Percentiles rank a stretch among this genome's conserved stretches.
Evolutionary conservation across 2,113 vertebrate genomes (phyloP).

Genomic region (Thomomys bottae): DNA sequence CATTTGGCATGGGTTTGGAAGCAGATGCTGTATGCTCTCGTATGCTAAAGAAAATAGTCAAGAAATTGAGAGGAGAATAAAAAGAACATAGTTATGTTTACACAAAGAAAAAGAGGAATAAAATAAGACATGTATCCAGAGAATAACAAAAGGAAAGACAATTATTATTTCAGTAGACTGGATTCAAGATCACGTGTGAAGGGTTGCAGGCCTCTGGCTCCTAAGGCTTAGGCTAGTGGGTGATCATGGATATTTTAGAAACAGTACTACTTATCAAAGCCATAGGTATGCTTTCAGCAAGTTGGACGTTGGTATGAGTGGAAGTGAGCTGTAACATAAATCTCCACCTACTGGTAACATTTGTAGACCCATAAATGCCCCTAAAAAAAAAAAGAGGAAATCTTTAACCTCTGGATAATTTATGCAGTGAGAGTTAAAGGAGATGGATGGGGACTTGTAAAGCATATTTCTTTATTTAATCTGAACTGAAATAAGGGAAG

Average conservation of each 20-base stretch:
- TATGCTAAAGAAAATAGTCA: not conserved
- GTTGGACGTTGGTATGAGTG: not conserved
- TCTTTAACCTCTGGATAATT: conserved; percentile 33
- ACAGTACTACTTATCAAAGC: not conserved
- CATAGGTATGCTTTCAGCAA: not conserved
- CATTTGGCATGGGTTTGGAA: conserved; percentile 45
- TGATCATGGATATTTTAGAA: not conserved
- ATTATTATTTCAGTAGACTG: not conserved
- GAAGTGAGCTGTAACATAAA: not conserved
- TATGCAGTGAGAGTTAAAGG: conserved; percentile 41
- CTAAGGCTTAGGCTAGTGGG: not conserved
- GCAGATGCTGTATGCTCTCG: conserved; percentile 10
- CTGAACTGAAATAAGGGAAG: not conserved
- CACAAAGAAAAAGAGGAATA: not conserved
- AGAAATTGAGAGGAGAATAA: not conserved
- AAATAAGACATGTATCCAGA: conserved; percentile 8
- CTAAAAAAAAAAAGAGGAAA: not conserved
- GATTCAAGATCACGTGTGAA: not conserved
- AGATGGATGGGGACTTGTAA: not conserved
- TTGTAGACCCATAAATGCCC: not conserved
- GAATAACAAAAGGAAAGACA: not conserved
- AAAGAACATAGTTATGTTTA: not conserved
- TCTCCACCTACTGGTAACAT: not conserved
- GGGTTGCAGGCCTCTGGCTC: not conserved
- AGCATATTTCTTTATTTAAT: conserved; percentile 39